phyloP scores from a whole-genome alignment of 2,113 vertebrate species.

The Paradisaea rubra region DNA sequence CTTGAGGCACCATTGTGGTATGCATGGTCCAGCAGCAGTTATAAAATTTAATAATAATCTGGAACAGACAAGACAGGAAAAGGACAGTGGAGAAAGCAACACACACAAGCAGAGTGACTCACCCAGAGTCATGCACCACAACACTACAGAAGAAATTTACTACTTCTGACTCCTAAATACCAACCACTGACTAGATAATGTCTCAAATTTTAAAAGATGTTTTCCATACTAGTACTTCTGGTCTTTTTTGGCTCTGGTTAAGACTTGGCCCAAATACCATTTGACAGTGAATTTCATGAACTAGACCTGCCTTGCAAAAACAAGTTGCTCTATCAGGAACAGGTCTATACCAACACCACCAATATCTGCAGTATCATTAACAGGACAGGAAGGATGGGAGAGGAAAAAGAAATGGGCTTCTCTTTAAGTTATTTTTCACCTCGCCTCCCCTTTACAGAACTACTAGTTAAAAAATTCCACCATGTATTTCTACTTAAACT shows the following conservation, averaged over 20 bases:
- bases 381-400: background rate
- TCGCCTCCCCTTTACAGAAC: background rate
- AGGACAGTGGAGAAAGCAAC: slow-evolving; percentile 2
- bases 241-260: background rate
- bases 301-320: background rate
- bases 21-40: background rate
- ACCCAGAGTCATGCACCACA: background rate
- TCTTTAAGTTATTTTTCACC: background rate
- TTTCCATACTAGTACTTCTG: background rate
- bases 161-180: background rate
- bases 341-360: background rate
- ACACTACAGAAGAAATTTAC: background rate
- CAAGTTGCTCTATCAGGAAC: background rate
- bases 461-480: background rate
- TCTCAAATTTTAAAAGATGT: background rate
- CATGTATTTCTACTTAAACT: background rate
- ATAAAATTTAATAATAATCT: background rate
- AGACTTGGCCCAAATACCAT: background rate
- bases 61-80: background rate
- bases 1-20: background rate
- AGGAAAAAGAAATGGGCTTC: background rate
- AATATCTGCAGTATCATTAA: background rate
- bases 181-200: background rate
- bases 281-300: background rate
- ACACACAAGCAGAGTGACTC: background rate